A percentile compares a stretch with the other conserved stretches of the same genome.
Conservation (phyloP, 2,888 invertebrate genomes). For the Aspidiotus rigidus region DNA sequence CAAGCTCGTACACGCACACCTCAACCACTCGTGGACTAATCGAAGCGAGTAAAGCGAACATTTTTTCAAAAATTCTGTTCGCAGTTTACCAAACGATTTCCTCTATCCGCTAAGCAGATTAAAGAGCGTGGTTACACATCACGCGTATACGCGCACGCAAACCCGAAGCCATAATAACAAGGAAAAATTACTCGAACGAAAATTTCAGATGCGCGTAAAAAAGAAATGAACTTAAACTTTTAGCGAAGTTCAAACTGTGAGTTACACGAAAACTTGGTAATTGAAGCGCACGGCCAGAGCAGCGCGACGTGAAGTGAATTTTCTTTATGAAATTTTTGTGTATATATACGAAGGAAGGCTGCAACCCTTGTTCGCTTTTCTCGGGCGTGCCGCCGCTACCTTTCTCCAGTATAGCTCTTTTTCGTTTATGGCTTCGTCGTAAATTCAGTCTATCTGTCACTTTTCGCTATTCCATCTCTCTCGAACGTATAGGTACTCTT, state of each 20-base stretch:
- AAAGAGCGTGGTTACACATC: neutral
- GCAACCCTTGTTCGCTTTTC: too few species aligned
- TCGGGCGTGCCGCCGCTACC: neutral
- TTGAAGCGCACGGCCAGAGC: constrained; percentile 26
- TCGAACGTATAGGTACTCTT: neutral
- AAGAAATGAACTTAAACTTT: constrained; percentile 31
- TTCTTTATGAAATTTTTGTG: neutral
- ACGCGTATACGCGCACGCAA: neutral
- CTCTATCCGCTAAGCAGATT: neutral
- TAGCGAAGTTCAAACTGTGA: constrained; percentile 28
- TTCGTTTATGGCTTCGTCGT: neutral
- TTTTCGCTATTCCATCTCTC: neutral
- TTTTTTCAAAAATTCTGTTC: too few species aligned
- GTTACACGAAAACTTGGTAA: constrained; percentile 30
- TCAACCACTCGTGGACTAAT: too few species aligned
- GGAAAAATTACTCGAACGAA: constrained; percentile 29
- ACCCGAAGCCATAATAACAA: constrained; percentile 18
- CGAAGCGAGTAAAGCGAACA: too few species aligned
- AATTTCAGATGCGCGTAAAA: constrained; percentile 19
- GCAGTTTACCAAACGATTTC: neutral
- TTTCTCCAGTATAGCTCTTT: neutral
- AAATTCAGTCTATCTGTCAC: neutral
- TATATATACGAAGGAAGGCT: neutral
- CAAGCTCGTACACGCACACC: too few species aligned
- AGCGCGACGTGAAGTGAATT: constrained; percentile 29